Evolutionary conservation across 2,888 invertebrate genomes (phyloP).

Genomic region (Drosophila multiciliata): DNA sequence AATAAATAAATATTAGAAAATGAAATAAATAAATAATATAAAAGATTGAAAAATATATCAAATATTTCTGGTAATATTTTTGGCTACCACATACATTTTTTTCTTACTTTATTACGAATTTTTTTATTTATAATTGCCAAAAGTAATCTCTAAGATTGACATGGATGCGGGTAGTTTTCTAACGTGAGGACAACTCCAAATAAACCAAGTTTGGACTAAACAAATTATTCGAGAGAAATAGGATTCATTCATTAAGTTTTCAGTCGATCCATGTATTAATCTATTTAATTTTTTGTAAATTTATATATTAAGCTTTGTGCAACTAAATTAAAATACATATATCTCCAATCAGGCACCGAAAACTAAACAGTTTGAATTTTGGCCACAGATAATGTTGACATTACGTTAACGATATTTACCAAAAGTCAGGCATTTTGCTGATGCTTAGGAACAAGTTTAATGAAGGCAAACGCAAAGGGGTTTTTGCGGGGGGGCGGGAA

Average conservation of each 20-base stretch:
- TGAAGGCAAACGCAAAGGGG: constrained; percentile 57
- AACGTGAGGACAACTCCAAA: background rate
- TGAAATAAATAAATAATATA: too few species aligned
- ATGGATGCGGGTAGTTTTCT: too few species aligned
- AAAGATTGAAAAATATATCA: too few species aligned
- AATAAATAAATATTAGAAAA: too few species aligned
- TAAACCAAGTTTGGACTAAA: background rate
- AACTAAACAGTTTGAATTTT: background rate
- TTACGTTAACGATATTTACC: constrained; percentile 74
- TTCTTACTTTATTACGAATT: background rate
- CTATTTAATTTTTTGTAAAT: background rate
- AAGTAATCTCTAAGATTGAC: background rate
- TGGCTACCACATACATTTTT: too few species aligned
- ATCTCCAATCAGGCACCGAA: constrained; percentile 6
- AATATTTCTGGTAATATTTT: background rate
- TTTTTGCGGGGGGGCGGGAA: background rate
- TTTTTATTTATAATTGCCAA: background rate
- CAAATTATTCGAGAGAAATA: background rate
- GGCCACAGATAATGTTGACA: constrained; percentile 61
- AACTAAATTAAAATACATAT: background rate
- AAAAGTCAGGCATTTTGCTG: constrained; percentile 73
- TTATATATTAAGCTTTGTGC: constrained; percentile 22
- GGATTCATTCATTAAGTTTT: background rate
- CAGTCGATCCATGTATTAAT: background rate
- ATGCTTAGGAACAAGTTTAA: constrained; percentile 63